phyloP scores from a whole-genome alignment of 2,113 vertebrate genomes.

The Xyrauchen texanus region DNA sequence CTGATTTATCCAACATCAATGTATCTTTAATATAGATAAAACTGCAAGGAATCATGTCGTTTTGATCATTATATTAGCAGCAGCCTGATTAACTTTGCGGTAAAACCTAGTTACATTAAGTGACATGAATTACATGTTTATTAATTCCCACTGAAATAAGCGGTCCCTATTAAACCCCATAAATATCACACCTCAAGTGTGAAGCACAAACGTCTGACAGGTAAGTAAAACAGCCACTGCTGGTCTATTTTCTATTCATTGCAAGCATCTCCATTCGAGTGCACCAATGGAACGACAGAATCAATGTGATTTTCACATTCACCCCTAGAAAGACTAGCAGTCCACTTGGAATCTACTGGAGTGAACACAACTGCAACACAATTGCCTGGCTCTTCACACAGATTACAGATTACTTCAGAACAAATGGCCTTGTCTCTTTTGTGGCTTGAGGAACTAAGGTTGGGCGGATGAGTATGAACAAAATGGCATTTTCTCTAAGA shows the following conservation, averaged over 20 bases:
- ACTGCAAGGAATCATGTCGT: too few species aligned
- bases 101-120: too few species aligned
- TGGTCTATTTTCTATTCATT: conserved; percentile 4
- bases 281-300: neutral
- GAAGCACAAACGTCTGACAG: neutral
- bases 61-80: too few species aligned
- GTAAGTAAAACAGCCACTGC: neutral
- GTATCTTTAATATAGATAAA: too few species aligned
- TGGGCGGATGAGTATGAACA: neutral
- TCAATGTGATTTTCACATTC: too few species aligned
- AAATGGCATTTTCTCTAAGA: conserved; percentile 4
- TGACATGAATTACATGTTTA: too few species aligned
- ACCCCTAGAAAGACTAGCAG: neutral
- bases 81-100: too few species aligned
- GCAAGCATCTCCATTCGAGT: neutral
- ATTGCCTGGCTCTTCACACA: conserved; percentile 13
- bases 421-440: conserved; percentile 29
- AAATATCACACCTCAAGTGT: too few species aligned
- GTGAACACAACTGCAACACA: conserved; percentile 28
- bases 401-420: conserved; percentile 26
- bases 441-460: neutral
- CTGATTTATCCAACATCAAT: too few species aligned
- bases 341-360: neutral
- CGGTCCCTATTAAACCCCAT: too few species aligned
- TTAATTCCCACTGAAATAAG: too few species aligned